Evolutionary conservation across 2,113 vertebrate genomes (phyloP).

Genomic region (Saiga tatarica): DNA sequence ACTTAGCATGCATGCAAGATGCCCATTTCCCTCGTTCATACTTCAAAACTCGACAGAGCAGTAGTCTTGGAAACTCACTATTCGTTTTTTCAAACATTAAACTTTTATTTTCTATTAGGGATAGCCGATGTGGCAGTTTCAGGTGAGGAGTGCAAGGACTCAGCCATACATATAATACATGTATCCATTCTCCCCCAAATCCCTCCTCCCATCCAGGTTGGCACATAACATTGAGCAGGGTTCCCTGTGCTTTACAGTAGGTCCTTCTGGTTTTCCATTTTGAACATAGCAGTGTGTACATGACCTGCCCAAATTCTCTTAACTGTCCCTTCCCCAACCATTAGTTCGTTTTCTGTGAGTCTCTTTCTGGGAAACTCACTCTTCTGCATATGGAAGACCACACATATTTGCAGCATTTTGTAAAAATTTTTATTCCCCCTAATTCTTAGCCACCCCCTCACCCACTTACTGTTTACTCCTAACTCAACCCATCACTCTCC

Average conservation of each 20-base stretch:
- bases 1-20: background rate
- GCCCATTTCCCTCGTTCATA: slow-evolving; percentile 38
- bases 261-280: background rate
- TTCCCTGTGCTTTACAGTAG: background rate
- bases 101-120: background rate
- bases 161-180: background rate
- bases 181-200: background rate
- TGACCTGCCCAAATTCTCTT: background rate
- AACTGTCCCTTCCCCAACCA: background rate
- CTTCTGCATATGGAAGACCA: slow-evolving; percentile 17
- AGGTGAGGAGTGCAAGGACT: background rate
- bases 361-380: background rate
- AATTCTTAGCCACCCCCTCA: background rate
- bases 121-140: background rate
- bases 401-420: slow-evolving; percentile 6
- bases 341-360: background rate
- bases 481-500: slow-evolving; percentile 19
- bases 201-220: background rate
- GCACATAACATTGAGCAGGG: background rate
- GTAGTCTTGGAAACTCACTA: background rate
- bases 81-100: background rate
- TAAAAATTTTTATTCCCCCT: background rate
- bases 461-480: background rate
- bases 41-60: slow-evolving; percentile 14
- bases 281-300: background rate